Percentiles rank a stretch among this genome's conserved stretches.
phyloP scores from a whole-genome alignment of 2,888 invertebrate genomes.

The Brachyptera putata region DNA sequence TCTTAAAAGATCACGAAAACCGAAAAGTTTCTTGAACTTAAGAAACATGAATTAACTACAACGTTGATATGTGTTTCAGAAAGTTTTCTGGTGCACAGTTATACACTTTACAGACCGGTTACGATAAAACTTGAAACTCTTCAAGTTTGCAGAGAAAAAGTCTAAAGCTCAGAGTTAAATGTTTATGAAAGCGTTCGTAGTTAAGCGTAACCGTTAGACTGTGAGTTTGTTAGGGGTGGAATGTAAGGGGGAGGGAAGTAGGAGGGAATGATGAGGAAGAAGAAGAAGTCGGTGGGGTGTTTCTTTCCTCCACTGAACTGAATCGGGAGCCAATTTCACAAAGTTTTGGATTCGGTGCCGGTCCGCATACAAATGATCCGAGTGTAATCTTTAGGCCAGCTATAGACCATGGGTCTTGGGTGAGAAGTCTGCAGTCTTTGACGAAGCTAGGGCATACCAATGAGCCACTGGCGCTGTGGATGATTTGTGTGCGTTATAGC shows the following conservation, averaged over 20 bases:
- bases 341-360: conserved; percentile 49
- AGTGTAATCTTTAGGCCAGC: conserved; percentile 22
- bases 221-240: background rate
- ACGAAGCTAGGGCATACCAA: conserved; percentile 40
- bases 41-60: conserved; percentile 14
- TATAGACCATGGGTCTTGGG: background rate
- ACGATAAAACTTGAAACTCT: conserved; percentile 18
- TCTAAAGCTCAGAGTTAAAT: conserved; percentile 9
- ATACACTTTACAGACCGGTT: background rate
- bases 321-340: conserved; percentile 54
- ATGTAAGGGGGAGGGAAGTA: background rate
- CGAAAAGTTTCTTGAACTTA: too few relatives aligned
- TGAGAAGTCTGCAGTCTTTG: conserved; percentile 10
- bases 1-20: too few relatives aligned
- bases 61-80: conserved; percentile 5
- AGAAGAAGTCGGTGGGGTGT: conserved; percentile 37
- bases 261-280: conserved; percentile 13
- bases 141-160: background rate
- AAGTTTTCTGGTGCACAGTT: too few relatives aligned
- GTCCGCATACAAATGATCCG: conserved; percentile 48
- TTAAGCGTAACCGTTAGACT: conserved; percentile 17
- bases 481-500: conserved; percentile 31
- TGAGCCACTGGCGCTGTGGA: conserved; percentile 36
- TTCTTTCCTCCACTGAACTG: conserved; percentile 52
- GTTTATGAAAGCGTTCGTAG: conserved; percentile 21